These are phyloP conservation scores for Lasioglossum malachurum DNA, from an alignment of 2,888 invertebrate species.

Conservation along the genomic window DNA sequence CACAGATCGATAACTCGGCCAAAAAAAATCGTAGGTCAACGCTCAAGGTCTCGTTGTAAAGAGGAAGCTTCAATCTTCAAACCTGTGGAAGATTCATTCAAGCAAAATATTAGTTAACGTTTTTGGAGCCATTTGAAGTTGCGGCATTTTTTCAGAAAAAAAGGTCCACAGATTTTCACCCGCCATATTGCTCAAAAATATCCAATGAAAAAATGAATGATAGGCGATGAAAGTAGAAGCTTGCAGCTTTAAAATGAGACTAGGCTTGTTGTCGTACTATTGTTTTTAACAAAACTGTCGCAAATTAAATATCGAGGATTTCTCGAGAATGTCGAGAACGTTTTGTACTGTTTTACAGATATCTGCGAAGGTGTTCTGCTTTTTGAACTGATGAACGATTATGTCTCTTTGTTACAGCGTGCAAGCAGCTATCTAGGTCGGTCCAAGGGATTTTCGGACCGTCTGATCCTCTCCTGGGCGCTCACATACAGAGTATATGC, in stretches of 20 bases:
- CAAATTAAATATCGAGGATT: too few species aligned
- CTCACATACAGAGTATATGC: constrained; percentile 95
- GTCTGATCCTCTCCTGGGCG: constrained; percentile 92
- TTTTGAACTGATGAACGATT: background rate
- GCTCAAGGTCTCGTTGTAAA: background rate
- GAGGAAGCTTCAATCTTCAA: background rate
- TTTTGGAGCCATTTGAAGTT: background rate
- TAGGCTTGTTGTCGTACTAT: too few species aligned
- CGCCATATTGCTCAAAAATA: too few species aligned
- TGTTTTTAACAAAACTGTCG: too few species aligned
- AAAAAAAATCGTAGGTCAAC: background rate
- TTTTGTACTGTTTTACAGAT: background rate
- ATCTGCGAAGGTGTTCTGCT: background rate
- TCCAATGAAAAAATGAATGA: too few species aligned
- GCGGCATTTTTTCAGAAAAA: too few species aligned
- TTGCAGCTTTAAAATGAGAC: background rate
- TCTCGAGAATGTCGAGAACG: too few species aligned
- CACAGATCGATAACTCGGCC: background rate
- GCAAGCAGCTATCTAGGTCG: constrained; percentile 92
- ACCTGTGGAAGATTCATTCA: rapidly evolving
- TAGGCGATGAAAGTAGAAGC: background rate
- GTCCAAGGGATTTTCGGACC: constrained; percentile 96
- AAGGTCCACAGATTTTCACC: too few species aligned
- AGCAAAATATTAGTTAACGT: background rate
- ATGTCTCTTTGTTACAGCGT: constrained; percentile 88